Base-by-base conservation (phyloP, 2,888 invertebrate species). In the Ichneumon xanthorius region DNA sequence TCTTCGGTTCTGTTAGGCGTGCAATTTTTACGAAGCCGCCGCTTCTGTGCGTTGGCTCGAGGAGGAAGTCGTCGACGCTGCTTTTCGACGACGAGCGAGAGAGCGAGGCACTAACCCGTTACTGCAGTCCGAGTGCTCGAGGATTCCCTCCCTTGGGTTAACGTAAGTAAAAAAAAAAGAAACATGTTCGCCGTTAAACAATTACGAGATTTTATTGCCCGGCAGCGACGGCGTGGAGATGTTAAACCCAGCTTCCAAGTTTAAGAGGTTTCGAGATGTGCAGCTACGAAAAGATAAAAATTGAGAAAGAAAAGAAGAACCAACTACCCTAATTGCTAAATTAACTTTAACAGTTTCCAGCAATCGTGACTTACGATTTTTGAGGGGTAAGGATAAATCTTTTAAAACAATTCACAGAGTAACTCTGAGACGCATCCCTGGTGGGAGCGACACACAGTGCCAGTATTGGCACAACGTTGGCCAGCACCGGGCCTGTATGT, bases 1-100 rank as follows among this genome's bases (percentile, higher is more conserved):
- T 50, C 72, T 71, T 77, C 37, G 68, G 55, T 68, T 81, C 71
- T 37, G 77, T 71, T 79, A 61, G 61, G 68, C 82, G 68, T 50
- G 61, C 33, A 73, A 79, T 83, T 73, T 83, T 50, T 75, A 45
- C 53, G 16, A 73, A 73, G 61, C 67, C 7, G 63, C 33, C 30
- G n/a, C 37, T 68, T 58, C 81, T 58, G 58, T 75, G 61, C 61
- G 22, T 33, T 63, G 33, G 16, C 63, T 63, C n/a, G 30, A 61
- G 50, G 19, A 58, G 33, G 11, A 65, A 63, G 65, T 71, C 76
- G 50, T 71, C 53, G 76, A 71, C 70, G 48, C 55, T 63, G 82
- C 82, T 71, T 71, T 71, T 71, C 63, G 48, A 68, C 30, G 63
- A 33, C 63, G 63, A 55, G 19, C 53, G 45, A 58, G 26, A 63